These are phyloP conservation scores for Lutraria rhynchaena DNA, from an alignment of 1,140 invertebrate genomes.

Conservation along the genomic window DNA sequence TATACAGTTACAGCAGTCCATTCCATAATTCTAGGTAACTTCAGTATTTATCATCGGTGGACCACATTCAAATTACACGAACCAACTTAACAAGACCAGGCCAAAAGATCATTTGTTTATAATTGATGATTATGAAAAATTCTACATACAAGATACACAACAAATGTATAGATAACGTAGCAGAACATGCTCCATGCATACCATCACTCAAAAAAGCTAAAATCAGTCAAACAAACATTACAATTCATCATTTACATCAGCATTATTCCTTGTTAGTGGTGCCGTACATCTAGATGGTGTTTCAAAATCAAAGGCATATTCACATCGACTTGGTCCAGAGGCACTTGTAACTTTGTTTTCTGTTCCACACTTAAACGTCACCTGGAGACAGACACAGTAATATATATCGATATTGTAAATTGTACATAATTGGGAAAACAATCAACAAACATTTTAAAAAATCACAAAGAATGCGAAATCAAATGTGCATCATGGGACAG, in stretches of 20 bases:
- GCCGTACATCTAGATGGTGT: constrained; percentile 93
- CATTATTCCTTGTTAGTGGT: constrained; percentile 62
- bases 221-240: constrained; percentile 74
- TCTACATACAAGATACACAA: too few species aligned
- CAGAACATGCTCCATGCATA: too few species aligned
- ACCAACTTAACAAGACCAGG: too few species aligned
- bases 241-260: constrained; percentile 84
- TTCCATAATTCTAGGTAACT: too few species aligned
- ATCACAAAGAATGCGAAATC: neutral
- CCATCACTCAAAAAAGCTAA: too few species aligned
- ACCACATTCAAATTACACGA: too few species aligned
- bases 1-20: too few species aligned
- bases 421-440: neutral
- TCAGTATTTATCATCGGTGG: too few species aligned
- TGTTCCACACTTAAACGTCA: constrained; percentile 92
- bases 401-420: neutral
- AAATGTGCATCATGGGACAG: neutral
- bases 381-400: constrained; percentile 81
- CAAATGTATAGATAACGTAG: too few species aligned
- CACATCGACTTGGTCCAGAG: constrained; percentile 96
- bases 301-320: constrained; percentile 95
- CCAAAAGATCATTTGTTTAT: too few species aligned
- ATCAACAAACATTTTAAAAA: neutral
- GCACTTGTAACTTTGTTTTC: constrained; percentile 92
- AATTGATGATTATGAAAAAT: too few species aligned